Evolutionary conservation across 2,797 vertebrate species (phyloP).

Genomic region (Alectoris magna): DNA sequence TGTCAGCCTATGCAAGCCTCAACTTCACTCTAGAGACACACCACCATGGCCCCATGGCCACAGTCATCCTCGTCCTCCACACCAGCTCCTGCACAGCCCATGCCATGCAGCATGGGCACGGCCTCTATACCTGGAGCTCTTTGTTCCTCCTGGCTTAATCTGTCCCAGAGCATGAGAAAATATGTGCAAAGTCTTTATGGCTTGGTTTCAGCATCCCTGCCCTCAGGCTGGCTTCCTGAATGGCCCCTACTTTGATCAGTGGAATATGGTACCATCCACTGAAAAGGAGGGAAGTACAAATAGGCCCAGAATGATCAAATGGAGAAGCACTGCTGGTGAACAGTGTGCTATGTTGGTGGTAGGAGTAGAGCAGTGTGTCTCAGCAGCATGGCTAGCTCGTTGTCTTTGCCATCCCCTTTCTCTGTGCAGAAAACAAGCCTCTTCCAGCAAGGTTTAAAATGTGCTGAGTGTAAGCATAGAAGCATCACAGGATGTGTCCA

Average conservation of each 20-base stretch:
- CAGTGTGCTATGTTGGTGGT: fast-evolving
- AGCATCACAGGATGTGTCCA: not conserved
- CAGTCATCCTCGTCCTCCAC: fast-evolving
- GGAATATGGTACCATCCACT: not conserved
- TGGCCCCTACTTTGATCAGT: not conserved
- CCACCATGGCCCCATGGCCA: not conserved
- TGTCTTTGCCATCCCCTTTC: not conserved
- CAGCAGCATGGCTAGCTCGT: not conserved
- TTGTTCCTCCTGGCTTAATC: not conserved
- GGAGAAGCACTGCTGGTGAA: not conserved
- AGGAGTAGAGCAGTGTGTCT: not conserved
- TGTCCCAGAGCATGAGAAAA: not conserved
- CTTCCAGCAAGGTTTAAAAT: not conserved
- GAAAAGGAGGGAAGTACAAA: not conserved
- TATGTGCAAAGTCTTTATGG: not conserved
- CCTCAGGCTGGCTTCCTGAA: not conserved
- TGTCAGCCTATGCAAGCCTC: not conserved
- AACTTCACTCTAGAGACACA: not conserved
- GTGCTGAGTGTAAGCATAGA: not conserved
- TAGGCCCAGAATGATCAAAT: not conserved
- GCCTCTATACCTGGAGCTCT: not conserved
- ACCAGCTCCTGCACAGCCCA: not conserved
- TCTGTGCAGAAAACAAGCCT: not conserved
- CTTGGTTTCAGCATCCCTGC: not conserved
- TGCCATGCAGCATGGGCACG: fast-evolving